Conservation (phyloP, 2,113 vertebrate genomes). For the Ictalurus furcatus region DNA sequence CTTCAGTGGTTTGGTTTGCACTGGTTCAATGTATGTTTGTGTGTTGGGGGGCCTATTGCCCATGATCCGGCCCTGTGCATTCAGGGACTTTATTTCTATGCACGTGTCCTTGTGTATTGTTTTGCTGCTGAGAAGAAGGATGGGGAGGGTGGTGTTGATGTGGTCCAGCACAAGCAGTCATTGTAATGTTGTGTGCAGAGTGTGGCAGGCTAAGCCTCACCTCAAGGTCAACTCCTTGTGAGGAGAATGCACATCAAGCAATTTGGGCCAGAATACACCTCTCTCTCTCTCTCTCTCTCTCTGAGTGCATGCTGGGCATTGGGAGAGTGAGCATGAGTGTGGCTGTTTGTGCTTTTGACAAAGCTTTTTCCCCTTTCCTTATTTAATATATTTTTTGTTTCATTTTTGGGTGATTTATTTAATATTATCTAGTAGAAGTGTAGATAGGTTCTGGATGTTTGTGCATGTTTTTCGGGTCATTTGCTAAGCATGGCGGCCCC, state of each 20-base stretch:
- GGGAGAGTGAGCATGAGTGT: too few relatives aligned
- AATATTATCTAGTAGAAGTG: too few relatives aligned
- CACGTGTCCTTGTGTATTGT: not conserved
- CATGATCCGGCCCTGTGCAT: not conserved
- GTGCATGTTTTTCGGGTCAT: too few relatives aligned
- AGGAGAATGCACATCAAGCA: slow-evolving; percentile 75
- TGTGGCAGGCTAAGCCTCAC: slow-evolving; percentile 68
- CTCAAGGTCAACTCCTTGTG: slow-evolving; percentile 75
- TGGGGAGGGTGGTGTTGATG: slow-evolving; percentile 46
- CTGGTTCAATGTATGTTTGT: not conserved
- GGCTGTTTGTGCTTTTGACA: too few relatives aligned
- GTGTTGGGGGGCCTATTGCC: not conserved
- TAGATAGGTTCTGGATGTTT: too few relatives aligned
- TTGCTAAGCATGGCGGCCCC: too few relatives aligned
- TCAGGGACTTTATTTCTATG: not conserved
- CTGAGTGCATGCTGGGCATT: too few relatives aligned
- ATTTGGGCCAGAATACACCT: slow-evolving; percentile 57
- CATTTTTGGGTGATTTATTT: too few relatives aligned
- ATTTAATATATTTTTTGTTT: too few relatives aligned
- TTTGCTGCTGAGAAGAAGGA: slow-evolving; percentile 57
- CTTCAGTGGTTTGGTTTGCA: not conserved
- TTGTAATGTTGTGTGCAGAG: slow-evolving; percentile 70
- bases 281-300: not conserved
- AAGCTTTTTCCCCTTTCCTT: too few relatives aligned
- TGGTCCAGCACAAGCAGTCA: slow-evolving; percentile 55